Conservation (phyloP, 1,140 invertebrate genomes). For the Caenorhabditis latens region DNA sequence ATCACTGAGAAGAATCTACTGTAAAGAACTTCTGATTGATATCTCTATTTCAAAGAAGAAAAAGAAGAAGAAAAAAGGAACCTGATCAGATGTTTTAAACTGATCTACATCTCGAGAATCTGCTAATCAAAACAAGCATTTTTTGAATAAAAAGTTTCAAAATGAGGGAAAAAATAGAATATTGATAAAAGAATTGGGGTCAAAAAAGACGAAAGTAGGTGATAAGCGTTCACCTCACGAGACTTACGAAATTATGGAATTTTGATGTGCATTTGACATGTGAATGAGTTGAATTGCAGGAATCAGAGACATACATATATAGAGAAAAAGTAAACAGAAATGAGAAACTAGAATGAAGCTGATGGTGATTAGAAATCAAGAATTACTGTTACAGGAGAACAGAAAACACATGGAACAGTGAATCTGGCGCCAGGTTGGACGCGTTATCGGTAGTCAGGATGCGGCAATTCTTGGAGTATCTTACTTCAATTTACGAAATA, state of each 20-base stretch:
- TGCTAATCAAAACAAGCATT: background rate
- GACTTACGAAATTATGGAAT: conserved; percentile 36
- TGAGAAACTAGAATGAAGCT: background rate
- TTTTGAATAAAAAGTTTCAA: background rate
- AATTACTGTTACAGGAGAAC: too few relatives aligned
- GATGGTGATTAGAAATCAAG: background rate
- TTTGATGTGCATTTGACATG: background rate
- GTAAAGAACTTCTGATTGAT: background rate
- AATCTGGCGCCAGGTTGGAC: too few relatives aligned
- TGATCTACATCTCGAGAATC: background rate
- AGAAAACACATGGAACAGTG: too few relatives aligned
- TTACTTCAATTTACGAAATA: too few relatives aligned
- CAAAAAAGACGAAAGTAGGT: background rate
- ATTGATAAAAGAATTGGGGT: conserved; percentile 3
- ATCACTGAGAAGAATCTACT: conserved; percentile 11
- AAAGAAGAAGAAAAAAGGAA: background rate
- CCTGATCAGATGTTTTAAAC: background rate
- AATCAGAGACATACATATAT: background rate
- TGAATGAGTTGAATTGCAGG: background rate
- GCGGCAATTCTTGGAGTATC: too few relatives aligned
- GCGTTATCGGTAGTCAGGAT: too few relatives aligned
- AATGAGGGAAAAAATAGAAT: background rate
- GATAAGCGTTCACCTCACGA: conserved; percentile 49
- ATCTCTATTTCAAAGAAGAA: background rate
- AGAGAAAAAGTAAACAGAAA: background rate